phyloP scores from a whole-genome alignment of 2,888 invertebrate genomes.

The Tenthredo scrophulariae region DNA sequence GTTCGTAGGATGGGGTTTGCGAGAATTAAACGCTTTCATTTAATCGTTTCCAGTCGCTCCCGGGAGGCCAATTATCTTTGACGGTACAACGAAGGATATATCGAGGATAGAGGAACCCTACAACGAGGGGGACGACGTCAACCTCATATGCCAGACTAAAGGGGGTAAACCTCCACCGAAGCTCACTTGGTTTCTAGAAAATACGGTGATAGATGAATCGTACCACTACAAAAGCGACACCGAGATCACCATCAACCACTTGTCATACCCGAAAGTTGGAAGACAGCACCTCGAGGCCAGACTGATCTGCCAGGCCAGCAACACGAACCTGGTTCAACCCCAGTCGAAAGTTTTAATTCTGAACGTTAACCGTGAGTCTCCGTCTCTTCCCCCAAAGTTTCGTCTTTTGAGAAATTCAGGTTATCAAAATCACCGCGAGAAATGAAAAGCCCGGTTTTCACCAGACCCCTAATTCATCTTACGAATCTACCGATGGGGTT shows the following conservation, averaged over 20 bases:
- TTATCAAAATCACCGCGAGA: no score
- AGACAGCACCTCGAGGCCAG: conserved; percentile 91
- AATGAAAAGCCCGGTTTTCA: background rate
- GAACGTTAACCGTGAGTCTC: conserved; percentile 92
- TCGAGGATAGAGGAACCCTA: conserved; percentile 89
- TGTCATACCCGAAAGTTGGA: conserved; percentile 89
- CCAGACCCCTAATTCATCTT: no score
- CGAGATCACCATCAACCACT: conserved; percentile 88
- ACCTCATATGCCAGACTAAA: conserved; percentile 90
- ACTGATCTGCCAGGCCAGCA: conserved; percentile 92
- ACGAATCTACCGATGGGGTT: no score
- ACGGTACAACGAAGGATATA: conserved; percentile 85
- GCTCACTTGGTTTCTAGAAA: conserved; percentile 92
- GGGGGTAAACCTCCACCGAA: conserved; percentile 91
- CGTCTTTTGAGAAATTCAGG: background rate
- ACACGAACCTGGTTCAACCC: conserved; percentile 90
- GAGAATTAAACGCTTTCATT: background rate
- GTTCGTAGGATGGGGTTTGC: background rate
- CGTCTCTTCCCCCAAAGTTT: background rate
- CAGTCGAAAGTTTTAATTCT: conserved; percentile 89
- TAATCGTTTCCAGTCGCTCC: conserved; percentile 86
- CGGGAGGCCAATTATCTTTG: conserved; percentile 89
- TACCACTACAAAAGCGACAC: conserved; percentile 85
- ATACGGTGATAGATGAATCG: conserved; percentile 90
- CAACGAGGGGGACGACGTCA: conserved; percentile 91